Evolutionary conservation across 2,113 vertebrate species (phyloP).

Genomic region (Phyllostomus hastatus): DNA sequence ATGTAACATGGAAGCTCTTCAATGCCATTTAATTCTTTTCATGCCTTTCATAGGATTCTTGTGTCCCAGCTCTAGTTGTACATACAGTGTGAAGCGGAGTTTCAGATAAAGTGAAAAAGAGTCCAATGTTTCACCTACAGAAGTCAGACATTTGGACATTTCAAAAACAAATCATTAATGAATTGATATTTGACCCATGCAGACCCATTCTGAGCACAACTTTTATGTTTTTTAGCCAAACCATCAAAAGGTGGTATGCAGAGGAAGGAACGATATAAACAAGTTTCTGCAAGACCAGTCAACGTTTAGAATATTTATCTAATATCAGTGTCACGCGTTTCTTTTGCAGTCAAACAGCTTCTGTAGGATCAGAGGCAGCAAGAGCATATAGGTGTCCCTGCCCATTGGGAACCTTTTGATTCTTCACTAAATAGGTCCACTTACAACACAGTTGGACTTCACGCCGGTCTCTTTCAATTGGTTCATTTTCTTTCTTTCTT

Average conservation of each 20-base stretch:
- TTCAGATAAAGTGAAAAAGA: neutral
- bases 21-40: neutral
- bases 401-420: neutral
- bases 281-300: neutral
- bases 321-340: neutral
- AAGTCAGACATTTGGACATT: neutral
- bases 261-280: neutral
- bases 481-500: slow-evolving; percentile 11
- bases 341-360: neutral
- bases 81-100: neutral
- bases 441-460: neutral
- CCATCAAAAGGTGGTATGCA: neutral
- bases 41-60: neutral
- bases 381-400: neutral
- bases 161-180: neutral
- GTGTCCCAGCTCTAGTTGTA: neutral
- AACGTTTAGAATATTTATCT: neutral
- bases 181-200: neutral
- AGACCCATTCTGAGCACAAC: neutral
- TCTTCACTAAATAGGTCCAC: neutral
- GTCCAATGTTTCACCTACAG: neutral
- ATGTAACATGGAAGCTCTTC: neutral
- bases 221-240: neutral
- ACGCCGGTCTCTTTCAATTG: neutral
- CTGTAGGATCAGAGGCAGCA: neutral